These are phyloP conservation scores for Papilio xuthus DNA, from an alignment of 1,140 invertebrate genomes.

Conservation along the genomic window DNA sequence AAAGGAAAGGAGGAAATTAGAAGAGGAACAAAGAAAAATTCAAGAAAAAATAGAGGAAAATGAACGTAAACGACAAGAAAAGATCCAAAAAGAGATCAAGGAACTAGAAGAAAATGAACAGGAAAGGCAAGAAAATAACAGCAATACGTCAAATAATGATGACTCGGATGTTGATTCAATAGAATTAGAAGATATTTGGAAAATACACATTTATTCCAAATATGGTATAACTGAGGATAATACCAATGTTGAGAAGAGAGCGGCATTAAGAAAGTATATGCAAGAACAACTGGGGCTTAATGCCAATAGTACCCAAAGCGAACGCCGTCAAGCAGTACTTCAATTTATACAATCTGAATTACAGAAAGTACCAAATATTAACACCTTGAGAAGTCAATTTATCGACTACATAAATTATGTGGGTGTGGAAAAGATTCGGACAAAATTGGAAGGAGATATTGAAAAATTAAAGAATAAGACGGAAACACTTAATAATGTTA, in stretches of 20 bases:
- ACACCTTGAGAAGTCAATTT: slow-evolving; percentile 58
- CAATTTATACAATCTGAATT: slow-evolving; percentile 64
- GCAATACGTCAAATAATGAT: slow-evolving; percentile 42
- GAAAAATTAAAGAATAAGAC: slow-evolving; percentile 66
- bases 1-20: slow-evolving; percentile 43
- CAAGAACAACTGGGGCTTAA: slow-evolving; percentile 64
- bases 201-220: slow-evolving; percentile 64
- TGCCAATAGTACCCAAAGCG: slow-evolving; percentile 63
- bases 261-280: slow-evolving; percentile 59
- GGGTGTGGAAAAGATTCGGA: slow-evolving; percentile 56
- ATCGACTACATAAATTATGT: slow-evolving; percentile 58
- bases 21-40: slow-evolving; percentile 55
- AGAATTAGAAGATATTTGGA: slow-evolving; percentile 69
- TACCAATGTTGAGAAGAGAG: slow-evolving; percentile 60
- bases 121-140: slow-evolving; percentile 41
- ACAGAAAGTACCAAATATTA: slow-evolving; percentile 49
- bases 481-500: slow-evolving; percentile 55
- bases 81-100: slow-evolving; percentile 52
- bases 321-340: slow-evolving; percentile 63
- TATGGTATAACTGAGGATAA: slow-evolving; percentile 63
- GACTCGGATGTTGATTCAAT: slow-evolving; percentile 56
- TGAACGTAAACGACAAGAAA: slow-evolving; percentile 52
- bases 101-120: slow-evolving; percentile 52
- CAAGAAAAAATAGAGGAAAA: slow-evolving; percentile 55
- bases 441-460: slow-evolving; percentile 57